Percentiles rank a stretch among this genome's conserved stretches.
phyloP scores from a whole-genome alignment of 2,888 invertebrate genomes.

The Cosmopolites sordidus region DNA sequence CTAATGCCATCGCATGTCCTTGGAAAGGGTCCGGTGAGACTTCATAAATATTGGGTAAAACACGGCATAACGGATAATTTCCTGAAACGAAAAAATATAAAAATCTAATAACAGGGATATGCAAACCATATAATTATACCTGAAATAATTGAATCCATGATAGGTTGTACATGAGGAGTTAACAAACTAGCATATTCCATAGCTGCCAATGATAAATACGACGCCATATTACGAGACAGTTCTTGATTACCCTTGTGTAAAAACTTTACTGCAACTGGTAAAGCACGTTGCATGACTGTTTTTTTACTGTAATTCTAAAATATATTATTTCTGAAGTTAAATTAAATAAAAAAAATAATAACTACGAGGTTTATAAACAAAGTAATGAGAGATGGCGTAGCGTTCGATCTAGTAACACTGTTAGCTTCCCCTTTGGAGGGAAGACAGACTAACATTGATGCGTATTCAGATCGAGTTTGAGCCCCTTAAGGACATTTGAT shows the following conservation, averaged over 20 bases:
- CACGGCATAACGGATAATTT: conserved; percentile 82
- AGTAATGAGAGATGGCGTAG: neutral
- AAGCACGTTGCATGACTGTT: conserved; percentile 74
- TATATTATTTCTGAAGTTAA: conserved; percentile 4
- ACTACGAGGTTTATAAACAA: neutral
- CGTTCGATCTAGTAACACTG: no score
- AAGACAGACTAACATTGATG: no score
- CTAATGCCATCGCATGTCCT: conserved; percentile 77
- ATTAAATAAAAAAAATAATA: neutral
- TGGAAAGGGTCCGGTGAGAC: conserved; percentile 83
- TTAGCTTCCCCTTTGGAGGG: no score
- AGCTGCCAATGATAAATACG: conserved; percentile 87
- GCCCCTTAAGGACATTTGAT: no score
- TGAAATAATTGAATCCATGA: conserved; percentile 85
- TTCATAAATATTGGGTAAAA: conserved; percentile 85
- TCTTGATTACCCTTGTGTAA: conserved; percentile 86
- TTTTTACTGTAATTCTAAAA: conserved; percentile 66
- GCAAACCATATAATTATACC: conserved; percentile 50
- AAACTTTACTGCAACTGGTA: conserved; percentile 89
- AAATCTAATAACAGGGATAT: no score
- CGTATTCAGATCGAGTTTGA: no score
- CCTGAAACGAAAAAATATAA: conserved; percentile 51
- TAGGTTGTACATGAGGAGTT: conserved; percentile 82
- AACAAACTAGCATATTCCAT: conserved; percentile 84
- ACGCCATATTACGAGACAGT: conserved; percentile 83